Base-by-base conservation (phyloP, 2,888 invertebrate genomes). In the Drosophila neoperkinsi region DNA sequence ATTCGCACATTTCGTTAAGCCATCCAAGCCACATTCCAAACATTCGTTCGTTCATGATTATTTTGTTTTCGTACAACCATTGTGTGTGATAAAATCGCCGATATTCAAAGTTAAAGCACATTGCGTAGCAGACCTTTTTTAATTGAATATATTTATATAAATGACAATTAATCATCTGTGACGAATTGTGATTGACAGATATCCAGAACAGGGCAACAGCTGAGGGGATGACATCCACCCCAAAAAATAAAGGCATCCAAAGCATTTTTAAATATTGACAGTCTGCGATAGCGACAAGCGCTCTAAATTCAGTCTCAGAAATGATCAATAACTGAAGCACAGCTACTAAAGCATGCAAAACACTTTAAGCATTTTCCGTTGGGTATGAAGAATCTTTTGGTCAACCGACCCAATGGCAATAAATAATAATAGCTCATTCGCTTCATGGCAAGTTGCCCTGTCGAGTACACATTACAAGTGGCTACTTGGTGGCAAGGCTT, bases 371-470 rank as follows among this genome's bases (percentile, higher is more conserved):
- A 36, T 34, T 28, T 18, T 6, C 55, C 18, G 11, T 13, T 36
- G 18, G 18, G 10, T 6, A 7, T 56, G 28, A 41, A 16, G 16
- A 10, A 30, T 31, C 30, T 10, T 16, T 21, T n/a, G 7, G 16
- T 36, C 16, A 30, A 52, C 28, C 21, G 60, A 30, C 43, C 30
- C 25, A 51, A 28, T 11, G 57, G 36, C 51, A 55, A 79, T 84
- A 77, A 79, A 84, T 82, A 82, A 82, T 79, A 82, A 79, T 79
- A 58, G 73, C 65, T 70, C 49, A 79, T 79, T 79, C 62, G 31
- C 52, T n/a, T 68, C 38, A 33, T 63, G 21, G 43, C 41, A 34
- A 64, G 18, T 33, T 46, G 21, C 21, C 46, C 21, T 11, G 31
- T 11, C 18, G 7, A 31, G 21, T 18, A 3, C 21, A 21, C 31